Base-by-base conservation (phyloP, 1,140 invertebrate genomes). In the Lethrus apterus region DNA sequence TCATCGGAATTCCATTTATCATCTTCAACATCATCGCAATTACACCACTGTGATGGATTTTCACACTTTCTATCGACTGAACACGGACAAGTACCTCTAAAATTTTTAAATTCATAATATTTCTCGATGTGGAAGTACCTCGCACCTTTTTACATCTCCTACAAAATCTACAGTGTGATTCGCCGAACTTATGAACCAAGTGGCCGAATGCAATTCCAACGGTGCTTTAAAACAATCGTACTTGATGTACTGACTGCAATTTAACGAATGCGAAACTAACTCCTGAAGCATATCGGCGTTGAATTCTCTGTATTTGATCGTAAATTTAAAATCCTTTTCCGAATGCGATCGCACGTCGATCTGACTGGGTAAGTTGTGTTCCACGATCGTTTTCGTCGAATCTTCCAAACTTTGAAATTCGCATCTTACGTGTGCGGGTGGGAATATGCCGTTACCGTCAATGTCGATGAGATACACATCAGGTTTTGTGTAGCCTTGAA, bases 401-500 rank as follows among this genome's bases (percentile, higher is more conserved):
- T 89, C 87, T 48, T 86, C 84, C 41, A 84, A 75, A 13, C 81
- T 83, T 57, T 89, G 84, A 61, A 95, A 94, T 58, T 93, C 85
- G 63, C 92, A 96, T 54, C 87, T 84, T 0, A 94, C 90, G 56
- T 91, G 80, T 2, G 87, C 86, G 0, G 91, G 90, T 17, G 89
- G 86, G 58, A 92, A 89, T 42, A 82, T 80, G 0, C 92, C 92
- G 63, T 93, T 92, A 1, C 91, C 89, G 65, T 96, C 92, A 44
- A 95, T 91, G 58, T 95, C 92, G 48, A 93, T 89, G 19, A 83
- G 73, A 60, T 93, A 94, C 0, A 93, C 87, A 53, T 92, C 89
- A 26, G 89, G 86, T 57, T 89, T 80, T 0, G 83, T 89, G 56
- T 88, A 88, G 4, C 80, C 80, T 64, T n/a, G n/a, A n/a, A n/a